These are phyloP conservation scores for Melanophora roralis DNA, from an alignment of 2,888 invertebrate species.

Conservation along the genomic window DNA sequence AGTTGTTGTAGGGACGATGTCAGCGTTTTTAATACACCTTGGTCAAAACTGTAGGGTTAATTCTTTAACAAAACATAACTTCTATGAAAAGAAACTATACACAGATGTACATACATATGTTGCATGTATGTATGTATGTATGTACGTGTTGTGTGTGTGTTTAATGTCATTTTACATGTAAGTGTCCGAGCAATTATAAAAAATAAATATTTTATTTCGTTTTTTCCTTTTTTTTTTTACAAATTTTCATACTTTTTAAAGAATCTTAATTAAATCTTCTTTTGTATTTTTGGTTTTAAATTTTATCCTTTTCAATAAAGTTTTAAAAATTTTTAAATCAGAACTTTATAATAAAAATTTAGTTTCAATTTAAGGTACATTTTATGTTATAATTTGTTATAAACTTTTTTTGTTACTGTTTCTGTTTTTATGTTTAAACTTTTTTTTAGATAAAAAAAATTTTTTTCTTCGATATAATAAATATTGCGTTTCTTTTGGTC, in stretches of 20 bases:
- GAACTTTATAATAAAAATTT: background rate
- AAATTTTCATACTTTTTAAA: background rate
- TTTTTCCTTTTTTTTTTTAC: background rate
- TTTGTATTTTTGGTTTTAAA: background rate
- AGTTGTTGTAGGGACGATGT: too few relatives aligned
- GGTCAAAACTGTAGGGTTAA: too few relatives aligned
- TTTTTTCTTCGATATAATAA: constrained; percentile 24
- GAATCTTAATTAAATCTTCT: too few relatives aligned
- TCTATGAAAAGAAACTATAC: background rate
- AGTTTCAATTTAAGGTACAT: too few relatives aligned
- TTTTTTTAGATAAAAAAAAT: constrained; percentile 11
- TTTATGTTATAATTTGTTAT: background rate
- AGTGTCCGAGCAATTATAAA: background rate
- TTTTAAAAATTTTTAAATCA: background rate
- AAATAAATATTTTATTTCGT: constrained; percentile 2
- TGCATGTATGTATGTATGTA: constrained; percentile 27
- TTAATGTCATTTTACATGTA: constrained; percentile 2
- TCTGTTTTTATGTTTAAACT: background rate
- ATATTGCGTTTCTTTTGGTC: constrained; percentile 13
- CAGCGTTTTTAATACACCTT: too few relatives aligned
- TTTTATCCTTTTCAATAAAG: background rate
- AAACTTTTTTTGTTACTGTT: background rate
- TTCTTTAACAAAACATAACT: too few relatives aligned
- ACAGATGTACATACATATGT: too few relatives aligned
- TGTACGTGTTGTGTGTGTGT: constrained; percentile 1